Percentiles rank a stretch among this genome's conserved stretches.
Evolutionary conservation across 2,888 invertebrate species (phyloP).

Genomic region (Sphaerolaimus hirsutus): DNA sequence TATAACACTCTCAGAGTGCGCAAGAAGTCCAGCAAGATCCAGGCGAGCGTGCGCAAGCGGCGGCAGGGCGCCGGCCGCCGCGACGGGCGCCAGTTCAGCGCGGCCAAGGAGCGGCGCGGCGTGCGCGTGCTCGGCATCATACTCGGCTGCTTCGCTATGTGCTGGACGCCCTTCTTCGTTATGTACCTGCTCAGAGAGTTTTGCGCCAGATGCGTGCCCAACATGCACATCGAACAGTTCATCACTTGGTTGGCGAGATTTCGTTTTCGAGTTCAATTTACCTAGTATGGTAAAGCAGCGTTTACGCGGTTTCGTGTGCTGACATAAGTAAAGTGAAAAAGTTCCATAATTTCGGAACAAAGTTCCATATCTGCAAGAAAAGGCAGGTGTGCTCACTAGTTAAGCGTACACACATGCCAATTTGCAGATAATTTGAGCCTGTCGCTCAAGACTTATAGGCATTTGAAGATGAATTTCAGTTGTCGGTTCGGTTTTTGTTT

Average conservation of each 20-base stretch:
- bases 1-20: background rate
- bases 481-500: too few relatives aligned
- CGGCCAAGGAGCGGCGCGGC: constrained; percentile 23
- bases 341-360: too few relatives aligned
- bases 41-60: constrained; percentile 15
- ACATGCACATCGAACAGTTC: constrained; percentile 24
- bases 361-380: too few relatives aligned
- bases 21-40: constrained; percentile 15
- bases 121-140: constrained; percentile 24
- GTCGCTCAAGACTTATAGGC: too few relatives aligned
- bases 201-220: constrained; percentile 15
- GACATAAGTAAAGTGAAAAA: too few relatives aligned
- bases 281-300: too few relatives aligned
- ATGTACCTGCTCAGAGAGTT: constrained; percentile 24
- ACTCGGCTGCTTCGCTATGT: constrained; percentile 23
- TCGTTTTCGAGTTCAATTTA: too few relatives aligned
- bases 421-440: too few relatives aligned
- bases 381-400: too few relatives aligned
- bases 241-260: constrained; percentile 25
- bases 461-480: too few relatives aligned
- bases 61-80: constrained; percentile 20
- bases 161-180: constrained; percentile 24
- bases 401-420: too few relatives aligned
- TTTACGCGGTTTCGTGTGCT: too few relatives aligned
- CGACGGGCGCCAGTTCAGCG: constrained; percentile 23